Percentiles rank a stretch among this genome's conserved stretches.
These are phyloP conservation scores for Pseudanteris insignis DNA, from an alignment of 2,888 invertebrate genomes.

Conservation along the genomic window DNA sequence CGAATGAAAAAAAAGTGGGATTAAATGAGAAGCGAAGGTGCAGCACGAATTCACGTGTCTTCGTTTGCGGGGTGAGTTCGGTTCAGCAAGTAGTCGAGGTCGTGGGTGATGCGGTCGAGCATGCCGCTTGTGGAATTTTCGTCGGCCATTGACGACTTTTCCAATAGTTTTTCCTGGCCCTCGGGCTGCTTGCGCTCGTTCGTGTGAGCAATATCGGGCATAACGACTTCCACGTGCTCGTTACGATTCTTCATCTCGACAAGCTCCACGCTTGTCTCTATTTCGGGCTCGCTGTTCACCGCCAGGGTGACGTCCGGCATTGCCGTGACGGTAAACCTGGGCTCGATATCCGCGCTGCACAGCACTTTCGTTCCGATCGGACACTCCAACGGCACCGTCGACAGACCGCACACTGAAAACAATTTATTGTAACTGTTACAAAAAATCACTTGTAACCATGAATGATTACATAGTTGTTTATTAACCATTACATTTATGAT, in stretches of 20 bases:
- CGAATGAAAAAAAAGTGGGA: constrained; percentile 1
- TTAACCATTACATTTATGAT: no score
- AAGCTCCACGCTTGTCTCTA: constrained; percentile 33
- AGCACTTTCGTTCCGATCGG: constrained; percentile 52
- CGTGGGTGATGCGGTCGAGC: constrained; percentile 82
- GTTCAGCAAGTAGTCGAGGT: constrained; percentile 83
- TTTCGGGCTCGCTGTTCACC: constrained; percentile 50
- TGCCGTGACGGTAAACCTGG: constrained; percentile 51
- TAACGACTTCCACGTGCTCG: constrained; percentile 2
- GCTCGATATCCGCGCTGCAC: constrained; percentile 62
- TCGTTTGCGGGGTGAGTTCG: constrained; percentile 68
- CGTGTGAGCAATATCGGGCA: constrained; percentile 63
- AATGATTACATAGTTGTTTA: no score
- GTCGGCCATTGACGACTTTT: constrained; percentile 50
- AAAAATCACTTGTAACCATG: no score
- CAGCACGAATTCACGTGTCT: constrained; percentile 43
- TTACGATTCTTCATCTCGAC: constrained; percentile 47
- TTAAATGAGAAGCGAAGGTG: background rate
- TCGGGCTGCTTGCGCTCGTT: constrained; percentile 60
- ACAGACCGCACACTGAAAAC: no score
- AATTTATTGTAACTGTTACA: no score
- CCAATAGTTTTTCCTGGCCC: constrained; percentile 53
- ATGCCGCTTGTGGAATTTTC: constrained; percentile 68
- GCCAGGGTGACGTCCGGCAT: constrained; percentile 65
- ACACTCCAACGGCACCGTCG: constrained; percentile 13